phyloP scores from a whole-genome alignment of 2,797 vertebrate species.

The Chaetophractus vellerosus region DNA sequence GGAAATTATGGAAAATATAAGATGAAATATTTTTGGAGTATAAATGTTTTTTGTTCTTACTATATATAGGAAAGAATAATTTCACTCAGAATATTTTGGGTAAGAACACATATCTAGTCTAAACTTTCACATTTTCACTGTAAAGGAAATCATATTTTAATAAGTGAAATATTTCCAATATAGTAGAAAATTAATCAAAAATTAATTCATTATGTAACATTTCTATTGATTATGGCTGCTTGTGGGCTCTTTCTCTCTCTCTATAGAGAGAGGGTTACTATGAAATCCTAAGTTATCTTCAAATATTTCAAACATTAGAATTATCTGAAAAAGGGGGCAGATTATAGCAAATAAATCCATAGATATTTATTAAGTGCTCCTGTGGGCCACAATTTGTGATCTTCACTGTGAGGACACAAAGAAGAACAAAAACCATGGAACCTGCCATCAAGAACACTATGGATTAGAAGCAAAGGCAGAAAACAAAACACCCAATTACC shows the following conservation, averaged over 20 bases:
- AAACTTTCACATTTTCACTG: constrained; percentile 27
- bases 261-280: neutral
- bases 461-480: neutral
- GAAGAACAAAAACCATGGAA: neutral
- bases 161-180: neutral
- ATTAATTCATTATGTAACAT: neutral
- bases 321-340: constrained; percentile 28
- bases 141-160: constrained; percentile 43
- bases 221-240: neutral
- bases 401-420: neutral
- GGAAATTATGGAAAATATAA: constrained; percentile 55
- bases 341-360: neutral
- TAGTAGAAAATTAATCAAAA: constrained; percentile 32
- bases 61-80: neutral
- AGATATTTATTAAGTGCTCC: neutral
- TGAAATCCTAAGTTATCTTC: neutral
- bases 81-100: neutral
- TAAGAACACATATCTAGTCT: constrained; percentile 17
- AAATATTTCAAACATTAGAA: constrained; percentile 31
- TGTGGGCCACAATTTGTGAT: neutral
- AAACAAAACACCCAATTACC: neutral
- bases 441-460: neutral
- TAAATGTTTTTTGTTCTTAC: constrained; percentile 29
- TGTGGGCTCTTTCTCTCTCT: neutral
- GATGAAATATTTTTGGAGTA: constrained; percentile 47